Evolutionary conservation across 2,888 invertebrate species (phyloP).

Genomic region (Polydrusus cervinus): DNA sequence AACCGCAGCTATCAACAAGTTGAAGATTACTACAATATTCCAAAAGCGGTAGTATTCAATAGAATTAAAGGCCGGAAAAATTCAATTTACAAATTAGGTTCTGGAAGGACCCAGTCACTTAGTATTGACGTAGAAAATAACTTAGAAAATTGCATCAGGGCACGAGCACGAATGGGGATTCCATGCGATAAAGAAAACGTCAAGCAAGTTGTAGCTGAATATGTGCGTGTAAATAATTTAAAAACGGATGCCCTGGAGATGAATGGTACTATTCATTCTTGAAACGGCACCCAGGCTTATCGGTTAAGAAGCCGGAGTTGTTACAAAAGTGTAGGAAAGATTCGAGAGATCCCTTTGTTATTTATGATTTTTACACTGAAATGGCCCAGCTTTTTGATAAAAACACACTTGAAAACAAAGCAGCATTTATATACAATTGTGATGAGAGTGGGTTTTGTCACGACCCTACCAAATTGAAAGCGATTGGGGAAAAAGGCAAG

Average conservation of each 20-base stretch:
- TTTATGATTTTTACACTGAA: conserved; percentile 59
- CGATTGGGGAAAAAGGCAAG: conserved; percentile 58
- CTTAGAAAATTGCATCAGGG: conserved; percentile 9
- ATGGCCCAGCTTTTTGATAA: conserved; percentile 51
- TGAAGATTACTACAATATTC: not conserved
- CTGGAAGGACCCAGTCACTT: not conserved
- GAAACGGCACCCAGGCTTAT: conserved; percentile 29
- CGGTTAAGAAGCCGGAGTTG: conserved; percentile 49
- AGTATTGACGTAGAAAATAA: not conserved
- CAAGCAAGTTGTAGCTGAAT: too few species aligned
- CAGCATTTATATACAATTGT: conserved; percentile 57
- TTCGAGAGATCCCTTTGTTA: conserved; percentile 56
- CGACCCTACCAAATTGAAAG: conserved; percentile 57
- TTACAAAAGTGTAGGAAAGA: conserved; percentile 40
- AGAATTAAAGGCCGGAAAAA: conserved; percentile 9
- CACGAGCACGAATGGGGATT: conserved; percentile 2
- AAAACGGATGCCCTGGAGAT: conserved; percentile 16
- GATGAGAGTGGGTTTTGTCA: conserved; percentile 59
- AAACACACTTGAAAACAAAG: conserved; percentile 34
- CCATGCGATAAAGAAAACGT: too few species aligned
- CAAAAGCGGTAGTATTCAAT: conserved; percentile 16
- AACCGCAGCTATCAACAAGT: conserved; percentile 5
- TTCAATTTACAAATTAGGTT: not conserved
- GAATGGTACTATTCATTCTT: conserved; percentile 36
- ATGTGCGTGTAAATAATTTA: conserved; percentile 21